Base-by-base conservation (phyloP, 2,113 vertebrate species). In the Crotophaga sulcirostris region DNA sequence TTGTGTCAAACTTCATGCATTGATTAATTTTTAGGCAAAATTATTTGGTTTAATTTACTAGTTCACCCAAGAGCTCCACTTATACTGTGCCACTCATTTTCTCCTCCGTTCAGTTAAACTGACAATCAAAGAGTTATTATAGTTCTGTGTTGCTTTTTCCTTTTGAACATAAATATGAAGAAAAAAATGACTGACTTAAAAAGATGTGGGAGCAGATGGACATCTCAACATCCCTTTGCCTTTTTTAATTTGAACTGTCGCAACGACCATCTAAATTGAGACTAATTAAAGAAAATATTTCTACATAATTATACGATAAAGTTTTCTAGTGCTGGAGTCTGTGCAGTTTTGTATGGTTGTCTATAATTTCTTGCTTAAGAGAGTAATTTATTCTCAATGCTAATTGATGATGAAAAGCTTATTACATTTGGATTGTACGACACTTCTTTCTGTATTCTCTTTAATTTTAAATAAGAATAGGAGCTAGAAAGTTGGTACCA, bases 301-400 rank as follows among this genome's bases (percentile, higher is more conserved):
- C 58, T 76, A 67, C 36, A 75, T 94, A 93, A 96, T 82, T 91
- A 63, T 89, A 83, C 86, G 56, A 79, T 81, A 80, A 91, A 97
- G 17, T 63, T 85, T 96, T 76, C 63, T 85, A 69, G 13, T 94
- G 93, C 52, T 64, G 95, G 64, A 94, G 67, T 83, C 81, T 56
- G 52, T 85, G 36, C 6, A 6, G n/a, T 86, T 97, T 64, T 87
- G 21, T 82, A 68, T 76, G 31, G 19, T 51, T 95, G 74, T 90
- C 93, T 96, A 25, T 96, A 97, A 96, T 97, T 95, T 97, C 90
- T 97, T 95, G 91, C 63, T 96, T 96, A 90, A 89, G 87, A 91
- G 76, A 79, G 55, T 93, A 93, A 97, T 97, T 97, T 97, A 95
- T 97, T 98, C 84, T 92, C 70, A 90, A 31, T 90, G 75, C 56